phyloP scores from a whole-genome alignment of 2,797 vertebrate genomes.

The Spatula versicolor region DNA sequence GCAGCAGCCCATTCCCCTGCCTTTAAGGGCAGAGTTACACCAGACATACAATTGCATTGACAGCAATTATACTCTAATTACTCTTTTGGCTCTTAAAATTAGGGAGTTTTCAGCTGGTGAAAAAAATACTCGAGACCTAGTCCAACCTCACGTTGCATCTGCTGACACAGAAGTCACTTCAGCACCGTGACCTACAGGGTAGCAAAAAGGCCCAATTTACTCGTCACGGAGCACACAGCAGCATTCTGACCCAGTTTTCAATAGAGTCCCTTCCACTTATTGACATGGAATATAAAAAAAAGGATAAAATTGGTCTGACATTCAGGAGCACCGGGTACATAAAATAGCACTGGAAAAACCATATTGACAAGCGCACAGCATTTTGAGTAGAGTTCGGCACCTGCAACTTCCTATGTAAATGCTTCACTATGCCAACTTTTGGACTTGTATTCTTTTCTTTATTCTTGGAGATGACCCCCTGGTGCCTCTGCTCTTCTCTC shows the following conservation, averaged over 20 bases:
- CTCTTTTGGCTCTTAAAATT: neutral
- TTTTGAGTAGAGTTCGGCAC: neutral
- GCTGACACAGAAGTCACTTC: neutral
- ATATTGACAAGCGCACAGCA: neutral
- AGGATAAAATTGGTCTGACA: neutral
- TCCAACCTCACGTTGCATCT: neutral
- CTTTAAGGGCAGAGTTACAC: neutral
- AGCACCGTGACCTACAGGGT: neutral
- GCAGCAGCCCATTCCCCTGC: neutral
- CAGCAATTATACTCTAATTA: slow-evolving; percentile 3
- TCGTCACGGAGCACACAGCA: neutral
- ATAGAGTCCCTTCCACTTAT: neutral
- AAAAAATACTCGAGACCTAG: neutral
- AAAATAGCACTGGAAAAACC: neutral
- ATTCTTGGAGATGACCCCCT: neutral
- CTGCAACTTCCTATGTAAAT: neutral
- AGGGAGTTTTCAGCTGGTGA: neutral
- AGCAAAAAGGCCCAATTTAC: neutral
- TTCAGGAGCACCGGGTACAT: neutral
- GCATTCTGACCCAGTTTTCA: neutral
- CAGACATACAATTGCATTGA: neutral
- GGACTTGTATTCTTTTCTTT: neutral
- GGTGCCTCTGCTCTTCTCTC: neutral
- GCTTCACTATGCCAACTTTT: neutral
- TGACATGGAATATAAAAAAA: neutral